Evolutionary conservation across 2,797 vertebrate species (phyloP), one percentile per base, ranked within the genome.

Genomic region (Lagocephalus sceleratus): DNA sequence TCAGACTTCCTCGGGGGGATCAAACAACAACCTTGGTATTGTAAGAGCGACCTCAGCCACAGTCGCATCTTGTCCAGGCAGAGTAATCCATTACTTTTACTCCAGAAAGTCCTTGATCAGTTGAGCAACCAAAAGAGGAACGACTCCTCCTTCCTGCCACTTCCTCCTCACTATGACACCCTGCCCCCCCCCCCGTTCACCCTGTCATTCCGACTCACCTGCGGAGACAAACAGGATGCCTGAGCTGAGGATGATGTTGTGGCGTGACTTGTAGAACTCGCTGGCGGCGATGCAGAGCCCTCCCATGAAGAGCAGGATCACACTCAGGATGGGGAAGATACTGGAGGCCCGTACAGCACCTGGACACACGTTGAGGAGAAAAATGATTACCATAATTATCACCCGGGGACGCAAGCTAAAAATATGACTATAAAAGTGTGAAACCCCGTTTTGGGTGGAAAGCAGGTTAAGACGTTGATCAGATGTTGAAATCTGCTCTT

Each of bases 211-310:
- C 35, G 14, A 25, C 46, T 16, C 48, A 97, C 95, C 95, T 94
- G 96, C 95, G 16, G 96, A 97, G 85, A 98, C 95, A 41, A 98
- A 98, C 91, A 97, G 95, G 87, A 98, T 98, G 85, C 95, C 95
- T 0, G 95, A 91, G 69, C 95, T 97, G 88, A 98, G 93, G 91
- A 98, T 97, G 91, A 98, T 96, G 94, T 98, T 98, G 90, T 98
- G 96, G 81, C 94, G 94, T 57, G 95, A 94, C 91, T 96, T 97
- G 91, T 98, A 96, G 91, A 98, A 97, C 92, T 98, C 96, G 45
- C 95, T 98, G 90, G 93, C 96, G 29, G 96, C 96, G 56, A 98
- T 95, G 90, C 96, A 98, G 74, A 98, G 94, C 47, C 96, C 96
- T 60, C 94, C 96, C 93, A 97, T 96, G 92, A 98, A 98, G 75